phyloP scores from a whole-genome alignment of 37 sponge, comb jelly and placozoan genomes.

The Mnemiopsis leidyi region DNA sequence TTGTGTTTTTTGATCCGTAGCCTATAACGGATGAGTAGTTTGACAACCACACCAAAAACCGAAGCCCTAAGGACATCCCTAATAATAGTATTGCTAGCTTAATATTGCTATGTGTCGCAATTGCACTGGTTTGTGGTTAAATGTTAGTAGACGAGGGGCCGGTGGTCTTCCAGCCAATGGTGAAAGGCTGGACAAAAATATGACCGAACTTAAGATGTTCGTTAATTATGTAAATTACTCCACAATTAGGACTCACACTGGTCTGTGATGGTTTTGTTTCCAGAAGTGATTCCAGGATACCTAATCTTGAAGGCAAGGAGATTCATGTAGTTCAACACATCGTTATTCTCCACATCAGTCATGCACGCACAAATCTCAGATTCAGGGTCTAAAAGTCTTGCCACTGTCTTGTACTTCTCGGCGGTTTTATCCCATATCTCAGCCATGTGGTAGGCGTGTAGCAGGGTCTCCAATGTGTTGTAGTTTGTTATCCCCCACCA shows the following conservation, averaged over 20 bases:
- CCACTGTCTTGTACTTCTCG: neutral
- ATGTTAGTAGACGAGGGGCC: too few species aligned
- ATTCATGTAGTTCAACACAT: conserved; percentile 14
- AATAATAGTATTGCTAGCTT: too few species aligned
- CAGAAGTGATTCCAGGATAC: conserved; percentile 5
- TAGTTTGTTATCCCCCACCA: neutral
- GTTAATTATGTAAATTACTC: too few species aligned
- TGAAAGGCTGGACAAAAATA: too few species aligned
- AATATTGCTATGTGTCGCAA: too few species aligned
- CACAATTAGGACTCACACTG: neutral
- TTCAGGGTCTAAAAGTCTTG: neutral
- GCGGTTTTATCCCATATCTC: neutral
- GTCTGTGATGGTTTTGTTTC: neutral
- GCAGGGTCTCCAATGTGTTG: neutral
- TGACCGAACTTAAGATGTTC: too few species aligned
- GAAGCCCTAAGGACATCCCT: too few species aligned
- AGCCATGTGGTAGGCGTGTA: conserved; percentile 8
- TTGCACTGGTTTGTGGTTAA: too few species aligned
- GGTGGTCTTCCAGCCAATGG: too few species aligned
- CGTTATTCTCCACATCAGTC: neutral
- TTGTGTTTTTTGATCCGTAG: too few species aligned
- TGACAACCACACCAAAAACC: too few species aligned
- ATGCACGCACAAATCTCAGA: neutral
- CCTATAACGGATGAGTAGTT: too few species aligned
- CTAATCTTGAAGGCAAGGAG: neutral